These are phyloP conservation scores for Nematolebias whitei DNA, from an alignment of 2,113 vertebrate genomes.

Conservation along the genomic window DNA sequence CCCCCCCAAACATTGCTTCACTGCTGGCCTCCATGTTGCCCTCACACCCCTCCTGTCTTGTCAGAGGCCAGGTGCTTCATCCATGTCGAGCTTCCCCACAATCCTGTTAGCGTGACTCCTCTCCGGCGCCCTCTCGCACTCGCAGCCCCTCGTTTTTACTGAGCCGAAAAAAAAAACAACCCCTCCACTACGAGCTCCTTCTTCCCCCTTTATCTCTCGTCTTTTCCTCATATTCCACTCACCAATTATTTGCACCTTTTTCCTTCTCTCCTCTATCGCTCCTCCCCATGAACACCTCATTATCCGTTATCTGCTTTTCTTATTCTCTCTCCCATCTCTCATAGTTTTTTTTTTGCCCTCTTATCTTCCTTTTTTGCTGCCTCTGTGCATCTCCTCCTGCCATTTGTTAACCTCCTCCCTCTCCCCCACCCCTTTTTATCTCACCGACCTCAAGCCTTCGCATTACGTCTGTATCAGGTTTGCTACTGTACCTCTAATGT, in stretches of 20 bases:
- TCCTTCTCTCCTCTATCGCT: slow-evolving; percentile 37
- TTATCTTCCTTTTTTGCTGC: slow-evolving; percentile 45
- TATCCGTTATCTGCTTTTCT: slow-evolving; percentile 66
- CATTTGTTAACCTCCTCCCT: slow-evolving; percentile 32
- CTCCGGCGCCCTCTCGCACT: slow-evolving; percentile 5
- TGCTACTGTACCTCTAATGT: slow-evolving; percentile 9
- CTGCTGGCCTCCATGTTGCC: background rate
- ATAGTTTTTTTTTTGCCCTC: slow-evolving; percentile 17
- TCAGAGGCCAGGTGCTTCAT: slow-evolving; percentile 41
- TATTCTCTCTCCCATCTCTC: slow-evolving; percentile 56
- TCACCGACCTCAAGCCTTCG: slow-evolving; percentile 25
- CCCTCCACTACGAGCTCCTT: slow-evolving; percentile 26
- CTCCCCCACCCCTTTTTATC: slow-evolving; percentile 6
- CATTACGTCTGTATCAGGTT: slow-evolving; percentile 26
- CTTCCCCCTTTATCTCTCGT: slow-evolving; percentile 52
- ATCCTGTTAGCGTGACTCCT: slow-evolving; percentile 31
- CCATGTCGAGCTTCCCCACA: slow-evolving; percentile 6
- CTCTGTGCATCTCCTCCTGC: slow-evolving; percentile 38
- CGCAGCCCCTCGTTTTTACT: slow-evolving; percentile 33
- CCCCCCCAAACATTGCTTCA: slow-evolving; percentile 13
- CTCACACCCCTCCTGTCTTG: slow-evolving; percentile 18
- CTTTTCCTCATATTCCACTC: slow-evolving; percentile 43
- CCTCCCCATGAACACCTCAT: slow-evolving; percentile 55
- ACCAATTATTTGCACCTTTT: slow-evolving; percentile 45
- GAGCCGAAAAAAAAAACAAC: slow-evolving; percentile 22